A percentile compares a stretch with the other conserved stretches of the same genome.
Conservation (phyloP, 2,113 vertebrate species). For the Chelonoidis abingdonii region DNA sequence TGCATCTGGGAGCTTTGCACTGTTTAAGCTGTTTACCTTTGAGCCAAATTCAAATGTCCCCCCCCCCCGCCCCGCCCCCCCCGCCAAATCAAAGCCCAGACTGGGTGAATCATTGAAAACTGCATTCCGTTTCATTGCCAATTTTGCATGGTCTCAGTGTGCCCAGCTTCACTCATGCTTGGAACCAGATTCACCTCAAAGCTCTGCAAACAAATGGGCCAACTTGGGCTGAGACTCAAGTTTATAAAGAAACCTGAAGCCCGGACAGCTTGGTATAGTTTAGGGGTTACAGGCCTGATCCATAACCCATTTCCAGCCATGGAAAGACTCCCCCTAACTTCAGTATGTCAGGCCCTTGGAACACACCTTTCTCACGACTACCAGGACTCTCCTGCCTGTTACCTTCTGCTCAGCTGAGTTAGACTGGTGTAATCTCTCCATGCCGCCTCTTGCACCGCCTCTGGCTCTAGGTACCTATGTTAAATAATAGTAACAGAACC, state of each 20-base stretch:
- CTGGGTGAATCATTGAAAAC: not conserved
- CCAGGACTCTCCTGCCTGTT: not conserved
- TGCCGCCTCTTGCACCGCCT: not conserved
- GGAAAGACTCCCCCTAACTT: not conserved
- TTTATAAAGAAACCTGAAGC: not conserved
- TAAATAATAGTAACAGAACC: not conserved
- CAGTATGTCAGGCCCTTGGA: not conserved
- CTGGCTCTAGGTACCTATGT: not conserved
- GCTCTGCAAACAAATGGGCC: not conserved
- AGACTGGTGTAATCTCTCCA: not conserved
- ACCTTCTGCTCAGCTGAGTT: not conserved
- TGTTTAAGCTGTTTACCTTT: not conserved
- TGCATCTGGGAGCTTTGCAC: not conserved
- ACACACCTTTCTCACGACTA: not conserved
- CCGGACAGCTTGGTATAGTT: rapidly evolving
- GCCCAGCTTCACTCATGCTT: not conserved
- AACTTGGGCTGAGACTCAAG: not conserved
- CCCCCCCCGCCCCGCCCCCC: not conserved
- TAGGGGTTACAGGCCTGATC: not conserved
- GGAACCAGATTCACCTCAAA: not conserved
- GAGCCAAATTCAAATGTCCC: not conserved
- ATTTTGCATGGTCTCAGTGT: not conserved
- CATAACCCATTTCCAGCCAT: not conserved
- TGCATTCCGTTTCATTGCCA: not conserved
- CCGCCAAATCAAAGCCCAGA: not conserved